Evolutionary conservation across 2,888 invertebrate genomes (phyloP), one percentile per base, ranked within the genome.

Genomic region (Mamestra brassicae): DNA sequence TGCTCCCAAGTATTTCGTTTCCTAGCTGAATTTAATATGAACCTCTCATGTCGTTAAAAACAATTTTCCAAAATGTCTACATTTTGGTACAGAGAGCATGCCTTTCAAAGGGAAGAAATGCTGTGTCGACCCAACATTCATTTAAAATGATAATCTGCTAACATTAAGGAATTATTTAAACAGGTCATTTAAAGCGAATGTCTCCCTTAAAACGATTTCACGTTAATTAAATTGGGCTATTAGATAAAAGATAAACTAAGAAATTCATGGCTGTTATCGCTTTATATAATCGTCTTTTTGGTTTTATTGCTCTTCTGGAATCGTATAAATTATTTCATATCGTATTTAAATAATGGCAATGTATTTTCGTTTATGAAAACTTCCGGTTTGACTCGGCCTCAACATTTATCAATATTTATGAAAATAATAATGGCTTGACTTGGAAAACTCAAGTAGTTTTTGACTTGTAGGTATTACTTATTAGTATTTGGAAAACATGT

Each of bases 161-260:
- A 62, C 85, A 71, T 66, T 76, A 62, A 50, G 61, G n/a, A 17
- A 68, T 81, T 71, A 71, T 82, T 71, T 45, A 78, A 68, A 47
- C 63, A 58, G 63, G 36, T 78, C 54, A 84, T 82, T 80, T 58
- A 61, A 63, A 68, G 63, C 55, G 52, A 83, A 58, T 38, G 26
- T 38, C 78, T 70, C 61, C 15, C 68, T 58, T 63, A 15, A 69
- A 82, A 82, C 63, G 78, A 85, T 72, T 81, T 85, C 60, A 54
- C 47, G 67, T 57, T 85, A 77, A 85, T 85, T 72, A 82, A 85
- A 72, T 77, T 58, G 69, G 78, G 69, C 78, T 76, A 55, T 84
- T 71, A 81, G 76, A 62, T 81, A 81, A 50, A 76, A 85, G 82
- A 85, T 82, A 82, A 77, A 85, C 78, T 85, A 63, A 71, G 77